Evolutionary conservation across 2,113 vertebrate species (phyloP), one percentile per base, ranked within the genome.

Genomic region (Lathamus discolor): DNA sequence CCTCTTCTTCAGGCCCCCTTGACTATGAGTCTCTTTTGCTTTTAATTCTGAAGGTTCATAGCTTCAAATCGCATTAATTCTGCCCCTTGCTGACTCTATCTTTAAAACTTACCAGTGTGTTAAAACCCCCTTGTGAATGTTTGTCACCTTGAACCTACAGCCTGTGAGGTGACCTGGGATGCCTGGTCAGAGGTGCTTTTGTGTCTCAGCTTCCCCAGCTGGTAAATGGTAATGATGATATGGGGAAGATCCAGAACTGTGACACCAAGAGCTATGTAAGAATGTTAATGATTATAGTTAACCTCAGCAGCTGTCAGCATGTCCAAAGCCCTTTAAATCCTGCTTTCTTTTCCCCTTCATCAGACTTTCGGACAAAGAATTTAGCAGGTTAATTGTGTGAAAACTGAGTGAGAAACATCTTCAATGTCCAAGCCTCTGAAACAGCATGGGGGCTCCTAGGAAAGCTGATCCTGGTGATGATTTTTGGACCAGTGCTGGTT

Each of bases 401-500:
- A 92, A 95, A 79, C 35, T 31, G 29, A 41, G n/a, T 66, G 76
- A 92, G 69, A 93, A 92, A 63, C 1, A 4, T 61, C 54, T 69
- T 18, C 51, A 76, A 62, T 33, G 69, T 75, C 83, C 88, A 80
- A 92, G 84, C 72, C 49, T 76, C 49, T 83, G 67, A 78, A 79
- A 78, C 10, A 90, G 11, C 20, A 28, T 43, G 54, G 49, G 57
- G 68, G 17, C 20, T 88, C 52, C 68, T 69, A 88, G 55, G 41
- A 86, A 94, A 95, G n/a, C 72, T 76, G 64, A 96, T 81, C 75
- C 64, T 35, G 74, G 86, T 12, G 41, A 80, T 28, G 69, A 62
- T 70, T 95, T 96, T 96, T 94, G 94, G 90, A 94, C 94, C 95
- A 97, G 95, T 97, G 95, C 92, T 97, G 96, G 96, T 89, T 97